Evolutionary conservation across 2,797 vertebrate genomes (phyloP).

Genomic region (Ambastaia sidthimunki): DNA sequence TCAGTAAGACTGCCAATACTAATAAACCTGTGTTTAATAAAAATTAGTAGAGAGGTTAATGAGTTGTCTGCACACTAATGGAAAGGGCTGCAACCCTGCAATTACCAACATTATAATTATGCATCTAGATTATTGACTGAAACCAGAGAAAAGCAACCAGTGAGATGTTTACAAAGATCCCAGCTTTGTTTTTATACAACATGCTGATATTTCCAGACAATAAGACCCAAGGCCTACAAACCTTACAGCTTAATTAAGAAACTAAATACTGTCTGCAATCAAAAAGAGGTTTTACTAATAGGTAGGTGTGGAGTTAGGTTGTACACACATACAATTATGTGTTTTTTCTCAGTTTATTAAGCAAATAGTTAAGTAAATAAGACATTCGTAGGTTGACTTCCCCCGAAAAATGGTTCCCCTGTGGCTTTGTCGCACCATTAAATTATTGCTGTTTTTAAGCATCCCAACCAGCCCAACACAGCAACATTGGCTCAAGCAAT

Average conservation of each 20-base stretch:
- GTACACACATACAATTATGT: not conserved
- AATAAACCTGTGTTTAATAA: too few relatives aligned
- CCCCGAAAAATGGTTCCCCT: too few relatives aligned
- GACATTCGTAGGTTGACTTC: too few relatives aligned
- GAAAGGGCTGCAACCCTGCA: slow-evolving; percentile 5
- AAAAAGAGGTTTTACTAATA: not conserved
- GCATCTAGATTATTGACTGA: not conserved
- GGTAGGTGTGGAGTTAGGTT: not conserved
- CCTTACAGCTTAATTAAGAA: not conserved
- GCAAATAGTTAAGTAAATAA: not conserved
- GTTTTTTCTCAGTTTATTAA: not conserved
- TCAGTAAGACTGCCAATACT: slow-evolving; percentile 4
- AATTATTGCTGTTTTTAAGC: too few relatives aligned
- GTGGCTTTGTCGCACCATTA: too few relatives aligned
- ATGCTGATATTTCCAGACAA: not conserved
- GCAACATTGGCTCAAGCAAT: too few relatives aligned
- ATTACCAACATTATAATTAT: slow-evolving; percentile 40
- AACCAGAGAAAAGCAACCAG: not conserved
- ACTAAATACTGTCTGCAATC: not conserved
- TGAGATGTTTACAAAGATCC: not conserved
- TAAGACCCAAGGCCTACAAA: too few relatives aligned
- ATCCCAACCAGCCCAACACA: too few relatives aligned
- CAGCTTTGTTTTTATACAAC: slow-evolving; percentile 9
- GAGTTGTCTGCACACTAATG: not conserved
- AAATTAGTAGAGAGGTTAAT: slow-evolving; percentile 13